Evolutionary conservation across 2,888 invertebrate species (phyloP), one percentile per base, ranked within the genome.

Genomic region (Tenthredo livida): DNA sequence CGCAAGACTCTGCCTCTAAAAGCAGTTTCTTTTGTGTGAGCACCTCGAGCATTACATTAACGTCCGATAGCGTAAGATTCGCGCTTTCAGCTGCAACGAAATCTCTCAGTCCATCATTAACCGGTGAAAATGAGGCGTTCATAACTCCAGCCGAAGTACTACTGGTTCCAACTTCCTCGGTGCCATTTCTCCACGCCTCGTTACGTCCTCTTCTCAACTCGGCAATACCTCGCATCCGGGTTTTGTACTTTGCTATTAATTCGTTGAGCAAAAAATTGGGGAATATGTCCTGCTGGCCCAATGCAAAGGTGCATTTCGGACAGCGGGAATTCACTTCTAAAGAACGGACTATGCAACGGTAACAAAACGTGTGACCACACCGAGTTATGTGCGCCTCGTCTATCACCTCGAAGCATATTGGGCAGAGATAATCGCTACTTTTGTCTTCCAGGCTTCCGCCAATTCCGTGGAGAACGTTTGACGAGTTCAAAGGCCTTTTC

Each of bases 281-380:
- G 91, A 97, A 97, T 85, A 98, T 96, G 88, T 96, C 97, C 87
- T 95, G 94, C 0, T 95, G 95, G 0, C 96, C 95, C 10, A 98
- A 94, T 2, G 95, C 94, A n/a, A 95, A 96, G 89, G 96, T 97
- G 93, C 98, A 98, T 92, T 97, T 97, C 0, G 98, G 98, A 92
- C 98, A 98, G 72, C 97, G 94, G 86, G 96, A 95, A 86, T 94
- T 95, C 2, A 94, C 93, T 89, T 96, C 96, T 65, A 97, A 94
- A 2, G 96, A 95, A 88, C 95, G 95, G 21, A 94, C 93, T 78
- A 98, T 97, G 93, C 98, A 98, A 21, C 95, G 95, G 91, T 96
- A 96, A 93, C 98, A 98, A 94, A 97, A 98, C 1, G 98, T 98
- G 93, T 98, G 98, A 0, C 98, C 98, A 93, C 98, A 98, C 88